Evolutionary conservation across 2,113 vertebrate species (phyloP), one percentile per base, ranked within the genome.

Genomic region (Alligator sinensis): DNA sequence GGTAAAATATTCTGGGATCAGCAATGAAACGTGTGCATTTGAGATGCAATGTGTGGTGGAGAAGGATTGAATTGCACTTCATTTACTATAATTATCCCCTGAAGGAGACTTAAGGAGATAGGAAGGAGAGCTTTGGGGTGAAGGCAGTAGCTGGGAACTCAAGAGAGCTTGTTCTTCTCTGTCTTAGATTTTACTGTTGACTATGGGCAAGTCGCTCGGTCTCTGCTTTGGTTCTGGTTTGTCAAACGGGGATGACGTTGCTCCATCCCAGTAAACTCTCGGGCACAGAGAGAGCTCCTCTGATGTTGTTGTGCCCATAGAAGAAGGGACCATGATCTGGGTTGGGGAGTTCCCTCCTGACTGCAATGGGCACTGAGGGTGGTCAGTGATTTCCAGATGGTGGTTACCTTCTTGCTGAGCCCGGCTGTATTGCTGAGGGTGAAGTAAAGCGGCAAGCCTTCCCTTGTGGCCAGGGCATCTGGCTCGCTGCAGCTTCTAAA

Each of bases 401-500:
- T 34, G 74, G 30, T 87, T 94, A 80, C 60, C 25, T n/a, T 82
- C 90, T 94, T 77, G 82, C 78, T 86, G n/a, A 77, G 83, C 62
- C 81, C 80, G 82, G 66, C n/a, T 93, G 6, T 34, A 34, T 47
- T 95, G 84, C 88, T 64, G 64, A 64, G 58, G n/a, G 80, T 83
- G 25, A 80, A 85, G n/a, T 1, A 55, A 82, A 94, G 88, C 72
- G 84, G 84, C 94, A 91, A 38, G 82, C 85, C 87, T 86, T 94
- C 58, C 93, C 88, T 87, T 6, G 22, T 61, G 95, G 93, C 90
- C 90, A 92, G 87, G 97, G 88, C 82, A 96, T 95, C 96, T 88
- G 94, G 88, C 96, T 96, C 94, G 89, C 90, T 95, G 94, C 89
- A 91, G 80, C 87, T 93, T 96, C 96, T 91, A 97, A 97, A 95